Evolutionary conservation across 2,797 vertebrate species (phyloP).

Genomic region (Mallotus villosus): DNA sequence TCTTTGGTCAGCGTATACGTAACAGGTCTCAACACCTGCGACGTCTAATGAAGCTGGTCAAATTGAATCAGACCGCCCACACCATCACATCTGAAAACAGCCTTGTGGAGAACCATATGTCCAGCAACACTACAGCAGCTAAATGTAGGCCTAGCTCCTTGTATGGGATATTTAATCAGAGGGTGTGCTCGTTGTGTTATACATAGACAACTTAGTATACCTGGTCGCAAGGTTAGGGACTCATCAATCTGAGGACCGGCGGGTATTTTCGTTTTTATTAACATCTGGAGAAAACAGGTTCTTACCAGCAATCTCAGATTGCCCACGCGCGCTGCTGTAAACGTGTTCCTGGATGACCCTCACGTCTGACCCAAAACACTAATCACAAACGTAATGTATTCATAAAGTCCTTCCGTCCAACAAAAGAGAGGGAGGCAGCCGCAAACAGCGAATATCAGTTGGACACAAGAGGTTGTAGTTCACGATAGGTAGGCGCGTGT

Average conservation of each 20-base stretch:
- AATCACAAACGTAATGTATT: constrained; percentile 45
- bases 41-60: too few relatives aligned
- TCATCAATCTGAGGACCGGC: constrained; percentile 21
- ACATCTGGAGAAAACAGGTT: constrained; percentile 46
- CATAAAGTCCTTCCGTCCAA: constrained; percentile 41
- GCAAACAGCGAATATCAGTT: too few relatives aligned
- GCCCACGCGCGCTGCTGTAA: constrained; percentile 35
- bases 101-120: constrained; percentile 15
- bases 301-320: constrained; percentile 30
- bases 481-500: constrained; percentile 18
- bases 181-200: constrained; percentile 28
- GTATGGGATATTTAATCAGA: constrained; percentile 7
- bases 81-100: background rate
- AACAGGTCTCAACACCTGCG: too few relatives aligned
- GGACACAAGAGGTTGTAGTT: constrained; percentile 22
- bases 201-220: constrained; percentile 25
- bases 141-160: background rate
- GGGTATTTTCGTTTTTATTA: background rate
- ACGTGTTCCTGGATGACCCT: constrained; percentile 13
- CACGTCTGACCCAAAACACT: constrained; percentile 37
- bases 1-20: too few relatives aligned
- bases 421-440: constrained; percentile 25
- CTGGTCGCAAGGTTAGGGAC: constrained; percentile 23
- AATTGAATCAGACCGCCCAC: background rate
- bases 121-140: constrained; percentile 6